phyloP scores from a whole-genome alignment of 2,113 vertebrate species.

The Tetrao urogallus region DNA sequence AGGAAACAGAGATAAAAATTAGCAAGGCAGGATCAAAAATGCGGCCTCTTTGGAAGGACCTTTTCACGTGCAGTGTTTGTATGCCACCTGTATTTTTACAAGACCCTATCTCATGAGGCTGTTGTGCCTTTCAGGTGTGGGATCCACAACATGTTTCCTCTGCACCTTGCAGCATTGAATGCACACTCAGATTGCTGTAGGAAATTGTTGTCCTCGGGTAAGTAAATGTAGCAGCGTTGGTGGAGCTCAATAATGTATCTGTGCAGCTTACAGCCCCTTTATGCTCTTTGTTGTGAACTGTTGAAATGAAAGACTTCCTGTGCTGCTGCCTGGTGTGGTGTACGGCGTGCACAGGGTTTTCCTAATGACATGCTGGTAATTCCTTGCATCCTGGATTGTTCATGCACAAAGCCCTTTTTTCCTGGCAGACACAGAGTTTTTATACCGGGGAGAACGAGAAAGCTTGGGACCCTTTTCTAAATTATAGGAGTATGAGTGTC shows the following conservation, averaged over 20 bases:
- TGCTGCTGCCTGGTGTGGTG: not conserved
- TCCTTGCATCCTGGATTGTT: not conserved
- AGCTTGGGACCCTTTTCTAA: not conserved
- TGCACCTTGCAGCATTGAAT: constrained; percentile 93
- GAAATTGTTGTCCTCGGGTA: constrained; percentile 95
- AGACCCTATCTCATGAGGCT: not conserved
- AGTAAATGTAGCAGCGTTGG: constrained; percentile 29
- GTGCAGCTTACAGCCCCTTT: not conserved
- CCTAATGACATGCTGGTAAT: not conserved
- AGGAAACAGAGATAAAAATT: constrained; percentile 34
- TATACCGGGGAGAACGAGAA: not conserved
- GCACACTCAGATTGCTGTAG: constrained; percentile 96
- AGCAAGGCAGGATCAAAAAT: not conserved
- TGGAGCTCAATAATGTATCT: constrained; percentile 7
- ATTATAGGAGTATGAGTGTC: not conserved
- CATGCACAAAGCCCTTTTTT: not conserved
- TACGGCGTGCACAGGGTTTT: not conserved
- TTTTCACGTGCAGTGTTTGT: not conserved
- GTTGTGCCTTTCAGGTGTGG: constrained; percentile 84
- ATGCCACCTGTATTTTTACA: not conserved
- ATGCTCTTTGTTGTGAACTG: not conserved
- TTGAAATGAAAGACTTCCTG: constrained; percentile 15
- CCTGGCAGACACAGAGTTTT: not conserved
- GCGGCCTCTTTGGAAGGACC: not conserved
- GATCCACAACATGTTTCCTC: constrained; percentile 94